A percentile compares a stretch with the other conserved stretches of the same genome.
Conservation (phyloP, 92 coral and sea anemone genomes). For the Phymanthus crucifer region DNA sequence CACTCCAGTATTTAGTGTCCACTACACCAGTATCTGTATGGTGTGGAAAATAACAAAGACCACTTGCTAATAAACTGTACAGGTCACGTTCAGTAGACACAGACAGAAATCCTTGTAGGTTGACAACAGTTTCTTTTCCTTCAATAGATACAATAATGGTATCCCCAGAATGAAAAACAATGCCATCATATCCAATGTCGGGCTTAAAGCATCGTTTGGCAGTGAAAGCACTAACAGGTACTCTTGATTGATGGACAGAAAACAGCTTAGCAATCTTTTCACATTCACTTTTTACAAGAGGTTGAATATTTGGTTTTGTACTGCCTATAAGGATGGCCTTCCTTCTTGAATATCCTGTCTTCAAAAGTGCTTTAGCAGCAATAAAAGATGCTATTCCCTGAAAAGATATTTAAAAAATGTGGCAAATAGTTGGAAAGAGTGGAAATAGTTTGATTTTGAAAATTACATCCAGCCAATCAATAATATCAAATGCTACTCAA, state of each 20-base stretch:
- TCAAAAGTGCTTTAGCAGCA: conserved; percentile 48
- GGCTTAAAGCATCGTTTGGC: conserved; percentile 56
- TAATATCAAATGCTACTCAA: too few species aligned
- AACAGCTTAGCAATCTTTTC: conserved; percentile 46
- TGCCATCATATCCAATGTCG: conserved; percentile 58
- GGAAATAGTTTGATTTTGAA: too few species aligned
- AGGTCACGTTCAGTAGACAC: conserved; percentile 34
- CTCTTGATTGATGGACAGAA: conserved; percentile 30
- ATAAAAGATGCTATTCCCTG: conserved; percentile 53
- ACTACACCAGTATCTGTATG: conserved; percentile 36
- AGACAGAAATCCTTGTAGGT: conserved; percentile 56
- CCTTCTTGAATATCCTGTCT: conserved; percentile 42
- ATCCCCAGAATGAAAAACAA: conserved; percentile 59
- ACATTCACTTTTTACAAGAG: conserved; percentile 24
- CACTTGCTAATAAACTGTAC: conserved; percentile 48
- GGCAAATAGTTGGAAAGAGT: neutral
- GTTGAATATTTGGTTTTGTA: conserved; percentile 45
- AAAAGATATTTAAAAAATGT: conserved; percentile 3
- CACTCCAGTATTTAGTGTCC: conserved; percentile 60
- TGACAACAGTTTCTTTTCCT: conserved; percentile 53
- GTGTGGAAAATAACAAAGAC: conserved; percentile 50
- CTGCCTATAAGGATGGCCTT: conserved; percentile 52
- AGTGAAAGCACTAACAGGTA: conserved; percentile 47
- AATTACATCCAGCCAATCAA: too few species aligned
- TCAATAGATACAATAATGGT: conserved; percentile 40